Conservation (phyloP, 2,888 invertebrate species). For the Dryobota labecula region DNA sequence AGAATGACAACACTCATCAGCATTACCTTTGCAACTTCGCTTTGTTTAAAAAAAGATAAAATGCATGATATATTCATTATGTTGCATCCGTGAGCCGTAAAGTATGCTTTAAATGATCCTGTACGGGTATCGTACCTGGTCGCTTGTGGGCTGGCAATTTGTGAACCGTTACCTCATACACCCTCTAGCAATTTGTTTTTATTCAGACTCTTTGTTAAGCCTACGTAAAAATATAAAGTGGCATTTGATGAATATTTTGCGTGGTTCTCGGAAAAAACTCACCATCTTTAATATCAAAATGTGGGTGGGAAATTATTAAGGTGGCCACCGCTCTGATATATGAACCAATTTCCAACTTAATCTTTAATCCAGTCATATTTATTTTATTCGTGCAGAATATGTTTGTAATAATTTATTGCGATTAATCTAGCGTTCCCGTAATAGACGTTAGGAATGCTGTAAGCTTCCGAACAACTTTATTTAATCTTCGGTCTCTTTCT, state of each 20-base stretch:
- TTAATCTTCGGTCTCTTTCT: slow-evolving; percentile 63
- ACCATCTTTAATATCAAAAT: slow-evolving; percentile 59
- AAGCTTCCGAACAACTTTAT: slow-evolving; percentile 60
- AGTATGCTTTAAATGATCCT: slow-evolving; percentile 43
- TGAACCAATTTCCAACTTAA: slow-evolving; percentile 47
- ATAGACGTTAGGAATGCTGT: slow-evolving; percentile 65
- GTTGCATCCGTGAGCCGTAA: slow-evolving; percentile 41
- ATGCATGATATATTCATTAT: slow-evolving; percentile 40
- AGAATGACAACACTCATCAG: neutral
- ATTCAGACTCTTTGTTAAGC: slow-evolving; percentile 44
- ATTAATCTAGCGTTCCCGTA: slow-evolving; percentile 59
- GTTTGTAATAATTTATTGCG: slow-evolving; percentile 50
- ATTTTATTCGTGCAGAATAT: slow-evolving; percentile 54
- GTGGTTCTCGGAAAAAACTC: slow-evolving; percentile 63
- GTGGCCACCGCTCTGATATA: slow-evolving; percentile 48
- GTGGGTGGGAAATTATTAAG: slow-evolving; percentile 65
- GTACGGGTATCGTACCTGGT: slow-evolving; percentile 40
- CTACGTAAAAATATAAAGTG: slow-evolving; percentile 58
- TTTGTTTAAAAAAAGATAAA: slow-evolving; percentile 40
- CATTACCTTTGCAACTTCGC: slow-evolving; percentile 1
- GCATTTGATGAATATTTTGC: slow-evolving; percentile 64
- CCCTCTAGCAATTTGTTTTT: slow-evolving; percentile 50
- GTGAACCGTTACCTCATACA: slow-evolving; percentile 44
- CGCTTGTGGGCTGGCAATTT: slow-evolving; percentile 40
- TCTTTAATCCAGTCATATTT: slow-evolving; percentile 48